These are phyloP conservation scores for Aleiodes testaceus DNA, from an alignment of 2,888 invertebrate genomes.

Conservation along the genomic window DNA sequence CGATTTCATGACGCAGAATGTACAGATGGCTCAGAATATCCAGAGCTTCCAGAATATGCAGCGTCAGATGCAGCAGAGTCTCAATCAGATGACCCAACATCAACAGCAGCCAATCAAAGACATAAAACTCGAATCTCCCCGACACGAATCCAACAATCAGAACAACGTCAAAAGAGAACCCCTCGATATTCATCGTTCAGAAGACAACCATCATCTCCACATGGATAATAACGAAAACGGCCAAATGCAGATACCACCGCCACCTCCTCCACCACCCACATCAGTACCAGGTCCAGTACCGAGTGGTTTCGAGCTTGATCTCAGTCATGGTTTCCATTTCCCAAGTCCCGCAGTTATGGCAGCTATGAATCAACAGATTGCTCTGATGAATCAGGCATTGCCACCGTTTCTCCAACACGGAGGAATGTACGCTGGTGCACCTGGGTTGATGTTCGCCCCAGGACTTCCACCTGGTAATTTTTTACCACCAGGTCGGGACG, in stretches of 20 bases:
- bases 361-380: slow-evolving; percentile 74
- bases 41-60: slow-evolving; percentile 69
- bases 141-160: slow-evolving; percentile 52
- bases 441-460: slow-evolving; percentile 73
- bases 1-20: slow-evolving; percentile 69
- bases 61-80: slow-evolving; percentile 67
- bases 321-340: slow-evolving; percentile 69
- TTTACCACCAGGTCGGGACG: slow-evolving; percentile 64
- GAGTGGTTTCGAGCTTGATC: slow-evolving; percentile 66
- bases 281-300: slow-evolving; percentile 62
- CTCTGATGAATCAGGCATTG: slow-evolving; percentile 74
- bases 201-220: slow-evolving; percentile 14
- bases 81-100: slow-evolving; percentile 61
- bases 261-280: slow-evolving; percentile 52
- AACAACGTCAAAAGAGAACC: slow-evolving; percentile 66
- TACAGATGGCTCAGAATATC: slow-evolving; percentile 66
- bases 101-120: slow-evolving; percentile 60
- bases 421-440: slow-evolving; percentile 71
- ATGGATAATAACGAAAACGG: slow-evolving; percentile 51
- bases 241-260: slow-evolving; percentile 52
- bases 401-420: slow-evolving; percentile 74
- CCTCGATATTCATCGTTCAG: slow-evolving; percentile 46
- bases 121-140: slow-evolving; percentile 62
- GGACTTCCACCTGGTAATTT: slow-evolving; percentile 64
- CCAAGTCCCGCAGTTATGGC: slow-evolving; percentile 73